These are phyloP conservation scores for Poeciliopsis retropinna DNA, from an alignment of 2,113 vertebrate species.

Conservation along the genomic window DNA sequence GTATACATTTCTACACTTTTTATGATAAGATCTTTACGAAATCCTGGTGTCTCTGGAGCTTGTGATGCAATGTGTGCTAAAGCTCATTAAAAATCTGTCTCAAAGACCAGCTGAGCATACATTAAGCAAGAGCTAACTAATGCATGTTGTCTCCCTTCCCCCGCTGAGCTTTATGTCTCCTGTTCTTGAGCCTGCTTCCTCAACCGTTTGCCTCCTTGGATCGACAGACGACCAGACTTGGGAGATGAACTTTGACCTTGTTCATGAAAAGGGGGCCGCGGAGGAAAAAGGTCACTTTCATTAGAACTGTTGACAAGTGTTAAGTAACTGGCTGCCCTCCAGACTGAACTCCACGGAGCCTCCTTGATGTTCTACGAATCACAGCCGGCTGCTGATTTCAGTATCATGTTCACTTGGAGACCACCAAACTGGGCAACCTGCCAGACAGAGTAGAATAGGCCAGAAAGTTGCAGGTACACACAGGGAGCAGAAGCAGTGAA, in stretches of 20 bases:
- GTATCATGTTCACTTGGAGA: constrained; percentile 76
- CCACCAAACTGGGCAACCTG: constrained; percentile 62
- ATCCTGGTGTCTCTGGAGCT: neutral
- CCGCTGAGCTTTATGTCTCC: constrained; percentile 23
- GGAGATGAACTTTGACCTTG: constrained; percentile 72
- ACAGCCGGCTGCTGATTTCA: constrained; percentile 61
- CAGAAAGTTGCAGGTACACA: constrained; percentile 49
- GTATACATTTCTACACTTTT: neutral
- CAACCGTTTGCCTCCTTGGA: constrained; percentile 51
- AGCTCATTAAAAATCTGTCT: neutral
- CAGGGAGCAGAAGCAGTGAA: constrained; percentile 41
- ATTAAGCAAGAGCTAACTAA: neutral
- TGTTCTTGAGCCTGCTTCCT: constrained; percentile 42
- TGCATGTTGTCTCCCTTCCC: constrained; percentile 39
- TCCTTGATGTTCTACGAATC: constrained; percentile 51
- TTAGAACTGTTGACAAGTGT: constrained; percentile 78
- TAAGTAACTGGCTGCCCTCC: constrained; percentile 68
- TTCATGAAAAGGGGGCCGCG: constrained; percentile 78
- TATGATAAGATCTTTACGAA: neutral
- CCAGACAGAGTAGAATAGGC: constrained; percentile 67
- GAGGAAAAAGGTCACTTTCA: constrained; percentile 74
- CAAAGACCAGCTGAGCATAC: constrained; percentile 10
- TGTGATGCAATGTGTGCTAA: neutral
- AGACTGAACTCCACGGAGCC: constrained; percentile 47
- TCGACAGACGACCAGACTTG: constrained; percentile 44